These are phyloP conservation scores for Pleuronectes platessa DNA, from an alignment of 2,113 vertebrate species.

Conservation along the genomic window DNA sequence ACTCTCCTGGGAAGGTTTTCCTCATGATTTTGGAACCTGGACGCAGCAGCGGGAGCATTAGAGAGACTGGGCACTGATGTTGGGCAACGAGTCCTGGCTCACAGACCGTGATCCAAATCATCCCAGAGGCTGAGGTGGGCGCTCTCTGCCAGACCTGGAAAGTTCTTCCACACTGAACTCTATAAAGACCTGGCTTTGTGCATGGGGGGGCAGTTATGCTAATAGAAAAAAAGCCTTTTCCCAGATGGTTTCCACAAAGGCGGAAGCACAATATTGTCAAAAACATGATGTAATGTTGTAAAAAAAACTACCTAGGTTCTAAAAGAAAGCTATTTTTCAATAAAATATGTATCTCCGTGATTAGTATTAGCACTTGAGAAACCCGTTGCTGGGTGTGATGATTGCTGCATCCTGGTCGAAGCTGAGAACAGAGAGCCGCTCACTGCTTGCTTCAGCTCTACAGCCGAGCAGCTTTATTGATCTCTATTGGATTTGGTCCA, in stretches of 20 bases:
- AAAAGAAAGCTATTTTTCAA: not conserved
- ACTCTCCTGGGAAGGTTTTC: not conserved
- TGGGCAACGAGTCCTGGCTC: not conserved
- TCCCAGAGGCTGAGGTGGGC: not conserved
- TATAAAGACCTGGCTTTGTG: not conserved
- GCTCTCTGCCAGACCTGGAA: not conserved
- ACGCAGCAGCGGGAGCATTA: not conserved
- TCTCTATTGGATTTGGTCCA: constrained; percentile 68
- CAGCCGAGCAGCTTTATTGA: constrained; percentile 60
- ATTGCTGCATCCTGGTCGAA: not conserved
- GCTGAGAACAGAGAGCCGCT: constrained; percentile 31
- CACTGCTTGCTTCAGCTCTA: constrained; percentile 34
- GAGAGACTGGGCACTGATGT: not conserved
- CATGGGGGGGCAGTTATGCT: not conserved
- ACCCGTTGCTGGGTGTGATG: not conserved
- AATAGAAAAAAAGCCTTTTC: not conserved
- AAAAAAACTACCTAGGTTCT: too few relatives aligned
- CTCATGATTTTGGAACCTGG: not conserved
- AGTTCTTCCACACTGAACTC: not conserved
- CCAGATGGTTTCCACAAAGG: not conserved
- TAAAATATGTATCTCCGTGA: not conserved
- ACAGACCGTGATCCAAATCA: not conserved
- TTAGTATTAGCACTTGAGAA: not conserved
- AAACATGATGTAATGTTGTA: not conserved
- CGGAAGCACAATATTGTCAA: not conserved